Evolutionary conservation across 2,888 invertebrate genomes (phyloP).

Genomic region (Tetranychus piercei): DNA sequence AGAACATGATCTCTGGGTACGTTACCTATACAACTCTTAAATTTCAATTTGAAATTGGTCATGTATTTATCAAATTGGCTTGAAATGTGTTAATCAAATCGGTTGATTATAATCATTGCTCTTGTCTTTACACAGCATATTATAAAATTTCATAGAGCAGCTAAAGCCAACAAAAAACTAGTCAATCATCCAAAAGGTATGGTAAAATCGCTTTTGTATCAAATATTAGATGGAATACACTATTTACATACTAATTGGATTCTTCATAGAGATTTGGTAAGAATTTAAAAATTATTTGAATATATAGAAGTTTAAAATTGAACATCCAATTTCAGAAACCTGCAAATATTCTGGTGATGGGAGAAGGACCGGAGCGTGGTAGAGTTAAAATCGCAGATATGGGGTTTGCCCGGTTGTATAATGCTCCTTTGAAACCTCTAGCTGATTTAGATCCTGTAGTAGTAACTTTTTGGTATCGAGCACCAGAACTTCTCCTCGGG

Average conservation of each 20-base stretch:
- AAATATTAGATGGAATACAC: conserved; percentile 94
- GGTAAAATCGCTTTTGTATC: conserved; percentile 92
- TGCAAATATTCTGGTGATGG: conserved; percentile 97
- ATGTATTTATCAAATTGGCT: neutral
- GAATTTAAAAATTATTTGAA: conserved; percentile 13
- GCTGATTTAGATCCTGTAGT: conserved; percentile 98
- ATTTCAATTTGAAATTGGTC: conserved; percentile 17
- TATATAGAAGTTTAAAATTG: neutral
- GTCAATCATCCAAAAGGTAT: conserved; percentile 89
- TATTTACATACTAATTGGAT: conserved; percentile 99
- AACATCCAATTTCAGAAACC: conserved; percentile 51
- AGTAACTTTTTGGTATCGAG: conserved; percentile 98
- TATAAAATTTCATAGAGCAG: conserved; percentile 92
- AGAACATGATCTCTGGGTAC: conserved; percentile 90
- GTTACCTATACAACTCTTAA: conserved; percentile 20
- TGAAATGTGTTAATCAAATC: neutral
- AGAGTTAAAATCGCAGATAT: conserved; percentile 92
- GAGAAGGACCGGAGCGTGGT: conserved; percentile 88
- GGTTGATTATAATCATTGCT: conserved; percentile 3
- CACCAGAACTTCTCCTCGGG: conserved; percentile 79
- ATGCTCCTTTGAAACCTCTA: conserved; percentile 87
- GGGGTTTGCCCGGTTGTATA: conserved; percentile 95
- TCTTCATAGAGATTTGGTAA: conserved; percentile 78
- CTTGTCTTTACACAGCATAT: conserved; percentile 49
- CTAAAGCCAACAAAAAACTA: conserved; percentile 88